Percentiles rank a stretch among this genome's conserved stretches.
These are phyloP conservation scores for Hoplostethus mediterraneus DNA, from an alignment of 2,797 vertebrate genomes.

Conservation along the genomic window DNA sequence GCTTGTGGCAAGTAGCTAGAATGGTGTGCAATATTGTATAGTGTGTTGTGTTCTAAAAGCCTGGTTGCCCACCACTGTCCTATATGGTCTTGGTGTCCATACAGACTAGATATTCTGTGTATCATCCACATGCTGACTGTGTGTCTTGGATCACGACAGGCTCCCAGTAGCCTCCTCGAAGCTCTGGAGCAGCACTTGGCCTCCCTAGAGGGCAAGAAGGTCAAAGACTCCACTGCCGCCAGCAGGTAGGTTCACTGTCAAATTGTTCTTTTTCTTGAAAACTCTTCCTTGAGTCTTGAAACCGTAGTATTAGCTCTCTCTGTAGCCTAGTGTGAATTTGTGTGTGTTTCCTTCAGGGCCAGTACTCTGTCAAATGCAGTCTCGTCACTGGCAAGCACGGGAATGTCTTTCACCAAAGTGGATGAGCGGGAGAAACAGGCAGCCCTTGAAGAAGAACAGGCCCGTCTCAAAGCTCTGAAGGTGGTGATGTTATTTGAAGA, in stretches of 20 bases:
- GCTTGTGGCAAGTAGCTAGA: constrained; percentile 7
- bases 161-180: constrained; percentile 98
- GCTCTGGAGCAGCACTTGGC: constrained; percentile 99
- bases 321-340: constrained; percentile 10
- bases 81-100: constrained; percentile 54
- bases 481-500: constrained; percentile 69
- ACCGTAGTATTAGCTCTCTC: neutral
- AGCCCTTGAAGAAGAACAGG: constrained; percentile 97
- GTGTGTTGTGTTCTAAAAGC: constrained; percentile 38
- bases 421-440: constrained; percentile 99
- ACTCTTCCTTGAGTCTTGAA: neutral
- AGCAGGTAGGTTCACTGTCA: constrained; percentile 88
- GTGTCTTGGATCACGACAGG: constrained; percentile 82
- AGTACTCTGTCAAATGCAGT: constrained; percentile 98
- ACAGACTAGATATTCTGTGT: constrained; percentile 4
- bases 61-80: constrained; percentile 75
- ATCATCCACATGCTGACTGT: constrained; percentile 53
- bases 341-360: constrained; percentile 84
- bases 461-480: constrained; percentile 98
- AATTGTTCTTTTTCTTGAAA: neutral
- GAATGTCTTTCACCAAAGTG: constrained; percentile 98
- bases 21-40: constrained; percentile 17
- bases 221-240: constrained; percentile 98
- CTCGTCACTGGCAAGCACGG: constrained; percentile 96
- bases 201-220: constrained; percentile 99